Evolutionary conservation across 2,797 vertebrate genomes (phyloP).

Genomic region (Buphagus erythrorhynchus): DNA sequence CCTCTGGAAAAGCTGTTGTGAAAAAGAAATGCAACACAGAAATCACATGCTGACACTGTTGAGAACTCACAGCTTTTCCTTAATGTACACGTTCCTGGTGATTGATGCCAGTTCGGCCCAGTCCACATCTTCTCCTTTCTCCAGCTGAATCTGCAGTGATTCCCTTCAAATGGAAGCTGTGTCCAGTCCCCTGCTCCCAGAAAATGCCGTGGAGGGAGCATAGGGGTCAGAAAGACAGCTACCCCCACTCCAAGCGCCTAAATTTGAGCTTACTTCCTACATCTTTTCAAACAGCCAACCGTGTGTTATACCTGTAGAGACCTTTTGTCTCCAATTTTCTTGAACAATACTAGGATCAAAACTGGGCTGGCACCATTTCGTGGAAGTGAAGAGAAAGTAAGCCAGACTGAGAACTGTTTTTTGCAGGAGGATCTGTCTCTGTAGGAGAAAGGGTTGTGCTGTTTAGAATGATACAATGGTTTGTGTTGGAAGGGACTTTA

Average conservation of each 20-base stretch:
- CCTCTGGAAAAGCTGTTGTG: background rate
- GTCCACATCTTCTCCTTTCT: background rate
- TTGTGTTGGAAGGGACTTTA: background rate
- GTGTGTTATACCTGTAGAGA: background rate
- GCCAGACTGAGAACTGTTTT: background rate
- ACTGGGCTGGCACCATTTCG: background rate
- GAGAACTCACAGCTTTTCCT: background rate
- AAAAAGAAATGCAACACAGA: background rate
- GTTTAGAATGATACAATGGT: background rate
- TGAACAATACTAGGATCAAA: background rate
- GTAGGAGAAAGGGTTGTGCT: background rate
- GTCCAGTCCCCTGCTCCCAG: background rate
- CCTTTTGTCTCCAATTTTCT: background rate
- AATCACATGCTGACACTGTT: background rate
- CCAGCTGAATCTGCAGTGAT: background rate
- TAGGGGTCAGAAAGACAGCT: background rate
- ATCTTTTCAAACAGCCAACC: background rate
- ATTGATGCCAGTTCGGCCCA: background rate
- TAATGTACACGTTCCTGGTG: background rate
- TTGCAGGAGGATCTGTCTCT: background rate
- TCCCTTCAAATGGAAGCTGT: background rate
- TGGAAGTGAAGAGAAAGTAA: background rate
- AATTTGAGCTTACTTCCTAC: background rate
- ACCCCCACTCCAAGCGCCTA: background rate
- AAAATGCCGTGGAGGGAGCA: background rate